phyloP scores from a whole-genome alignment of 2,888 invertebrate species.

The Axea sp. region DNA sequence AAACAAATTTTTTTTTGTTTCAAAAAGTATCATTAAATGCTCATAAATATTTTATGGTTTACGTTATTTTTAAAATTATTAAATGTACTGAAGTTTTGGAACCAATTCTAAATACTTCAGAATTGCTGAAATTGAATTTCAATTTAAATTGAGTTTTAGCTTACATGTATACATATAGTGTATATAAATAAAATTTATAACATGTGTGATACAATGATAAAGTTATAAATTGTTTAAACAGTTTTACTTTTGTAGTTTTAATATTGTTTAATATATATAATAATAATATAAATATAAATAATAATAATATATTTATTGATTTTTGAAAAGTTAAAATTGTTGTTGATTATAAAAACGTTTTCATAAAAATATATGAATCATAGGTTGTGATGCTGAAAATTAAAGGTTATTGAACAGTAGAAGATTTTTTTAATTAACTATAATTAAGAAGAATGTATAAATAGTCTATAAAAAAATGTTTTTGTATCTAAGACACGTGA shows the following conservation, averaged over 20 bases:
- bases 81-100: conserved; percentile 2
- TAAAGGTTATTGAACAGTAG: conserved; percentile 1
- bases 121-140: background rate
- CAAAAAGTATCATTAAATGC: background rate
- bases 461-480: too few species aligned
- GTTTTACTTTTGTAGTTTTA: too few species aligned
- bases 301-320: too few species aligned
- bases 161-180: conserved; percentile 15
- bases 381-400: background rate
- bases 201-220: conserved; percentile 20
- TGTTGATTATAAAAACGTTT: too few species aligned
- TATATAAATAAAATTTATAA: conserved; percentile 26
- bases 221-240: too few species aligned
- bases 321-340: too few species aligned
- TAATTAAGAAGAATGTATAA: too few species aligned
- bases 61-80: background rate
- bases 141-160: conserved; percentile 8
- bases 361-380: background rate
- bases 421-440: too few species aligned
- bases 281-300: too few species aligned
- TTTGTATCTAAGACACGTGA: too few species aligned
- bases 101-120: background rate
- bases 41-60: background rate
- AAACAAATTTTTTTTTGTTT: background rate
- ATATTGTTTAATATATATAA: too few species aligned